These are phyloP conservation scores for Craterocephalus amniculus DNA, from an alignment of 2,797 vertebrate species.

Conservation along the genomic window DNA sequence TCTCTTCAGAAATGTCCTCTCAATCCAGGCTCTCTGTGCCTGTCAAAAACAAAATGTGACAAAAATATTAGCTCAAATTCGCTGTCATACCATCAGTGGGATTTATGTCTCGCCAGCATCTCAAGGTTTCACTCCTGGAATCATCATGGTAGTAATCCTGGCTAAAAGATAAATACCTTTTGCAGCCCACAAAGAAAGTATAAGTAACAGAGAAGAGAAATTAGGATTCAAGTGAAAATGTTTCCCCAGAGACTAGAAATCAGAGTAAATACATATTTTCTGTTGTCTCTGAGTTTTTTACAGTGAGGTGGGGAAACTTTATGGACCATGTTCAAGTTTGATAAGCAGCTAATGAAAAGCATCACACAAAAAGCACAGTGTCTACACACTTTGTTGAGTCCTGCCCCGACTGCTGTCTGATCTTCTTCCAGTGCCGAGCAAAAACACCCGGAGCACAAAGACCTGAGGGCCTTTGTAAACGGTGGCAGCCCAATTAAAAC, in stretches of 20 bases:
- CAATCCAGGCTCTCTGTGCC: slow-evolving; percentile 95
- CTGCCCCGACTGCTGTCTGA: slow-evolving; percentile 49
- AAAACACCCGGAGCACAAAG: slow-evolving; percentile 74
- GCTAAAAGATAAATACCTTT: slow-evolving; percentile 59
- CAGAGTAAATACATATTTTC: neutral
- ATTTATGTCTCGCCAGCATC: slow-evolving; percentile 18
- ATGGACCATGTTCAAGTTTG: slow-evolving; percentile 36
- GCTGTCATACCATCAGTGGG: slow-evolving; percentile 3
- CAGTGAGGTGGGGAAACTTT: slow-evolving; percentile 37
- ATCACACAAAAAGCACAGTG: slow-evolving; percentile 48
- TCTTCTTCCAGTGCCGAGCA: slow-evolving; percentile 54
- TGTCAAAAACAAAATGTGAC: slow-evolving; percentile 59
- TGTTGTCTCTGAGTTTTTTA: slow-evolving; percentile 28
- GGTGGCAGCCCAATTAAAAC: slow-evolving; percentile 72
- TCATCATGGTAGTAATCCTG: slow-evolving; percentile 79
- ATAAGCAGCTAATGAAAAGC: slow-evolving; percentile 49
- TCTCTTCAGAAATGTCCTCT: slow-evolving; percentile 93
- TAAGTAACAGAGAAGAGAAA: slow-evolving; percentile 11
- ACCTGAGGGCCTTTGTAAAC: slow-evolving; percentile 65
- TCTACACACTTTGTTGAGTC: slow-evolving; percentile 39
- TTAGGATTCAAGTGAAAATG: slow-evolving; percentile 8
- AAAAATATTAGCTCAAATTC: slow-evolving; percentile 14
- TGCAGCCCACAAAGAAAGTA: neutral
- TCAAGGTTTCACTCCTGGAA: slow-evolving; percentile 61
- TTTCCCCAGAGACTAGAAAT: neutral